Evolutionary conservation across 2,888 invertebrate genomes (phyloP).

Genomic region (Syrphus vitripennis): DNA sequence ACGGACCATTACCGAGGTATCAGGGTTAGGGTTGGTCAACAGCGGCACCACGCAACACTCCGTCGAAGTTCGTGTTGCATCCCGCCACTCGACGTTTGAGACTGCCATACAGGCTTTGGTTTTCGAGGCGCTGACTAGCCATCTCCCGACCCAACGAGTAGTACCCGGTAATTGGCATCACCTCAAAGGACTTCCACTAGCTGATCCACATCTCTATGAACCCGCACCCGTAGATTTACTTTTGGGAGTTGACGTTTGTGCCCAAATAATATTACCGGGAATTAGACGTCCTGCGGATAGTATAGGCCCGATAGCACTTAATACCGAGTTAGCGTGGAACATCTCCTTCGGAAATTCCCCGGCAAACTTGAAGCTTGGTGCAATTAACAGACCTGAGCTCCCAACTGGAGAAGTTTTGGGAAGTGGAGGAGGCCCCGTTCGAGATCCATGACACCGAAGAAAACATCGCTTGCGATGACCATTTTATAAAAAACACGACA

Average conservation of each 20-base stretch:
- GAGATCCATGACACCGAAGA: no score
- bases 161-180: conserved; percentile 8
- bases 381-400: no score
- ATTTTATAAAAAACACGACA: no score
- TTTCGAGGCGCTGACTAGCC: conserved; percentile 30
- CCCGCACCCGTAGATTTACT: conserved; percentile 10
- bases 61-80: conserved; percentile 3
- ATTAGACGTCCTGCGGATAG: neutral
- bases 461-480: no score
- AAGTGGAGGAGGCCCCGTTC: no score
- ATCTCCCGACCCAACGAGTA: conserved; percentile 5
- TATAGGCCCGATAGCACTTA: no score
- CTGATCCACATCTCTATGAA: neutral
- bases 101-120: conserved; percentile 18
- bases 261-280: conserved; percentile 7
- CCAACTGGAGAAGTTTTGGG: no score
- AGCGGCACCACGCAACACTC: neutral
- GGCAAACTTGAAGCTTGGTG: no score
- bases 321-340: no score
- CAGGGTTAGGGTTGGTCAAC: conserved; percentile 26
- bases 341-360: no score
- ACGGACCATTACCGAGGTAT: conserved; percentile 6
- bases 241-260: neutral
- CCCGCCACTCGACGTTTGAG: conserved; percentile 13
- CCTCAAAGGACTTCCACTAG: neutral